These are phyloP conservation scores for Temnothorax rugatulus DNA, from an alignment of 2,888 invertebrate species.

Conservation along the genomic window DNA sequence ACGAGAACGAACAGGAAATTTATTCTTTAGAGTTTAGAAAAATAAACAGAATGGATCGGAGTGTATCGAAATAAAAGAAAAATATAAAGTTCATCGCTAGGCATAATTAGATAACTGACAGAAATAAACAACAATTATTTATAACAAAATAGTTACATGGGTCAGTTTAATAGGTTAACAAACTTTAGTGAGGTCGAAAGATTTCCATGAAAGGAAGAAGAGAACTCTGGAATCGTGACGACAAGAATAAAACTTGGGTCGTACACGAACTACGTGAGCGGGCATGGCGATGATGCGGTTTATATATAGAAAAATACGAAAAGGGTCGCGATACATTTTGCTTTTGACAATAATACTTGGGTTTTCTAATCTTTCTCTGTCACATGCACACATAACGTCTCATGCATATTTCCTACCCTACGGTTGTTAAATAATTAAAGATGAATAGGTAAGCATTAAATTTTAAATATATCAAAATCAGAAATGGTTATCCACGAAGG, in stretches of 20 bases:
- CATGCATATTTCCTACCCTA: not conserved
- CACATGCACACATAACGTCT: not conserved
- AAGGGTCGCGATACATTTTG: constrained; percentile 44
- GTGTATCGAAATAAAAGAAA: not conserved
- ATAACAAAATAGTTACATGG: not conserved
- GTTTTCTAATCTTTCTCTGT: not conserved
- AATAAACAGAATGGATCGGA: not conserved
- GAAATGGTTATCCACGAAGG: not conserved
- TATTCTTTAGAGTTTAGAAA: not conserved
- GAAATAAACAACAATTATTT: constrained; percentile 12
- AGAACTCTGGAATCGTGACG: constrained; percentile 54
- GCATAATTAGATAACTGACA: not conserved
- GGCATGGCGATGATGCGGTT: constrained; percentile 59
- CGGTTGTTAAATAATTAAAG: not conserved
- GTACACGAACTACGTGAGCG: constrained; percentile 64
- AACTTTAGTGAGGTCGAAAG: constrained; percentile 29
- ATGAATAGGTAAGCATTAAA: not conserved
- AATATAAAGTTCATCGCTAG: not conserved
- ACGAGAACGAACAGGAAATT: not conserved
- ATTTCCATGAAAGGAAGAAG: constrained; percentile 44
- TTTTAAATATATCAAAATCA: not conserved
- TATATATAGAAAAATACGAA: constrained; percentile 40
- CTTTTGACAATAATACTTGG: constrained; percentile 2
- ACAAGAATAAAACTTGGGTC: constrained; percentile 48
- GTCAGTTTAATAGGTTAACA: constrained; percentile 1